Evolutionary conservation across 1,140 invertebrate species (phyloP).

Genomic region (Tribolium madens): DNA sequence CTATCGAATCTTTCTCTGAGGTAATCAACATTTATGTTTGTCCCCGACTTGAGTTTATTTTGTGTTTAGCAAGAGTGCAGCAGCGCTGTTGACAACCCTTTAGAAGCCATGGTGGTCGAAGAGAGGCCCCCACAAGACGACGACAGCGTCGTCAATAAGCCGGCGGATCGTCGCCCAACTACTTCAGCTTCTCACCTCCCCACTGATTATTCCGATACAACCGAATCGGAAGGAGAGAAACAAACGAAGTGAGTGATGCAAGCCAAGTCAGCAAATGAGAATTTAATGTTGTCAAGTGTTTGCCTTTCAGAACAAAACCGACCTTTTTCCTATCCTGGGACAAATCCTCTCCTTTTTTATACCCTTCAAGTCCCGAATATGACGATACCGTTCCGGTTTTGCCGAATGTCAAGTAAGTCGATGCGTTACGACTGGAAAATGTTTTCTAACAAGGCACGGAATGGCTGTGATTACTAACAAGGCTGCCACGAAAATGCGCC

Average conservation of each 20-base stretch:
- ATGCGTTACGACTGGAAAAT: slow-evolving; percentile 17
- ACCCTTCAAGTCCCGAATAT: slow-evolving; percentile 44
- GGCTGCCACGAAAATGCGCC: background rate
- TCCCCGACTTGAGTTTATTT: slow-evolving; percentile 1
- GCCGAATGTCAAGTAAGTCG: slow-evolving; percentile 46
- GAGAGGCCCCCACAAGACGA: slow-evolving; percentile 41
- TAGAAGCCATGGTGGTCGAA: slow-evolving; percentile 42
- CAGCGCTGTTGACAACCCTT: slow-evolving; percentile 45
- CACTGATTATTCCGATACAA: slow-evolving; percentile 85
- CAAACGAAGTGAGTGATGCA: slow-evolving; percentile 55
- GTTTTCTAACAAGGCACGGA: slow-evolving; percentile 8
- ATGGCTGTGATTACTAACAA: background rate
- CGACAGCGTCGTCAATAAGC: background rate
- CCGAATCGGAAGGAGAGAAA: slow-evolving; percentile 83
- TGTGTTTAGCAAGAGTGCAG: slow-evolving; percentile 47
- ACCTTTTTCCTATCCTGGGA: slow-evolving; percentile 40
- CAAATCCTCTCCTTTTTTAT: slow-evolving; percentile 15
- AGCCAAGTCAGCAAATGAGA: background rate
- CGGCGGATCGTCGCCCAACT: background rate
- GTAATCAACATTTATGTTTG: slow-evolving; percentile 57
- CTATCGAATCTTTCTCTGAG: slow-evolving; percentile 71
- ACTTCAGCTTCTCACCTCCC: slow-evolving; percentile 62
- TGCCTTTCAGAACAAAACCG: slow-evolving; percentile 46
- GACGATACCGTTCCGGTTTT: slow-evolving; percentile 38
- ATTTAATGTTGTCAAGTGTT: slow-evolving; percentile 37